These are phyloP conservation scores for Verasper variegatus DNA, from an alignment of 2,113 vertebrate genomes.

Conservation along the genomic window DNA sequence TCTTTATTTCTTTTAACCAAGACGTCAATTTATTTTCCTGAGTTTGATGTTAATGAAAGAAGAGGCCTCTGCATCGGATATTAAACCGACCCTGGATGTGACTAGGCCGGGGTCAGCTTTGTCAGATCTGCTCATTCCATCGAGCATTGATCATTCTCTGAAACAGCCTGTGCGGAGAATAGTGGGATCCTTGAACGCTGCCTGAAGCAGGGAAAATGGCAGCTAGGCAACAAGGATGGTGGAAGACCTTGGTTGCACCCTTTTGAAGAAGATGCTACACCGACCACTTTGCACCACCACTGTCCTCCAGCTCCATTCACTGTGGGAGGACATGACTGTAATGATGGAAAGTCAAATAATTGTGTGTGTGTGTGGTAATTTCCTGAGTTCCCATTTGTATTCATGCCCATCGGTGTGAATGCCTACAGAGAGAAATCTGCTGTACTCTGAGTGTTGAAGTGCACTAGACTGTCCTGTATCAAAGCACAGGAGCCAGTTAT, in stretches of 20 bases:
- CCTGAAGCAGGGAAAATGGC: constrained; percentile 56
- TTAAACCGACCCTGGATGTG: constrained; percentile 11
- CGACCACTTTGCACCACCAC: constrained; percentile 27
- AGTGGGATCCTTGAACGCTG: constrained; percentile 43
- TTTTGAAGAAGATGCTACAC: constrained; percentile 28
- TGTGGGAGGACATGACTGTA: constrained; percentile 29
- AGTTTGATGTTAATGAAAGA: constrained; percentile 26
- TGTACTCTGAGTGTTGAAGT: constrained; percentile 23
- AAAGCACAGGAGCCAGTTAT: constrained; percentile 42
- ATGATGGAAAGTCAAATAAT: constrained; percentile 25
- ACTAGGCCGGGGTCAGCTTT: background rate
- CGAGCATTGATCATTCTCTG: constrained; percentile 27
- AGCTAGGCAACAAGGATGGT: constrained; percentile 75
- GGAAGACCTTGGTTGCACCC: constrained; percentile 38
- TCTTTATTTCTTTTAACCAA: background rate
- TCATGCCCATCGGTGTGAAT: constrained; percentile 22
- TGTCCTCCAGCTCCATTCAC: constrained; percentile 33
- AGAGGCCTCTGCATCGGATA: background rate
- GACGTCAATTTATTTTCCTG: background rate
- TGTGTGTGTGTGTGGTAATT: background rate
- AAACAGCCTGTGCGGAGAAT: constrained; percentile 9
- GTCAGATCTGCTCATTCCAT: background rate
- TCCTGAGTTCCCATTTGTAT: constrained; percentile 34
- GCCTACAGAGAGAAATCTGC: constrained; percentile 16
- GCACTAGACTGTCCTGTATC: constrained; percentile 21